Evolutionary conservation across 1,140 invertebrate genomes (phyloP), one percentile per base, ranked within the genome.

Genomic region (Pygmarrhopalites habei): DNA sequence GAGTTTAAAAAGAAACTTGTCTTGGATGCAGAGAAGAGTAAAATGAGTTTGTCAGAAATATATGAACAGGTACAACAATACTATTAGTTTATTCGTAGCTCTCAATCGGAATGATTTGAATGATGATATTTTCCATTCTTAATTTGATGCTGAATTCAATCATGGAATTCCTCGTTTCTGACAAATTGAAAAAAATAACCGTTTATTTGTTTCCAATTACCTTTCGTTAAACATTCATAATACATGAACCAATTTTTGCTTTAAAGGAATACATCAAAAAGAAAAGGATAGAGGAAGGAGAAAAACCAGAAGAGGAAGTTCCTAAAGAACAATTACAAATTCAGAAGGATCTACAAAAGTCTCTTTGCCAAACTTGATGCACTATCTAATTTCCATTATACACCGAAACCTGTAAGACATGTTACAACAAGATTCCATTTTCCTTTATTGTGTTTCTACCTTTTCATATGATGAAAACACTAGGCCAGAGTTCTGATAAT

Each of bases 11-110:
- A 97, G 72, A 84, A 89, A 70, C 79, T 96, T 41, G 82, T 92
- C 0, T 75, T 99, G 23, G 87, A 98, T 76, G 90, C 95, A 72
- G 90, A 95, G 73, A 98, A 99, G 73, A 95, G 92, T 68, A 97
- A 98, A 77, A 77, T 87, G 60, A 95, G 94, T 69, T 80, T 99
- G 41, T 89, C 92, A 1, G 84, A 98, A 78, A 87, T 99, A 60
- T 99, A 99, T 76, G 95, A 98, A 78, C 81, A 90, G 73, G 79
- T 78, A 59, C 56, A 67, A n/a, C n/a, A n/a, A 47, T 15, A 52
- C 15, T 21, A 17, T 14, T 7, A 7, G 46, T 12, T 49, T 14
- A 12, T 49, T 49, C 46, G 28, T 53, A 15, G 23, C 15, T 28
- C 23, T 53, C 23, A 17, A 12, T 19, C 14, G 21, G 12, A 17